A percentile compares a stretch with the other conserved stretches of the same genome.
Evolutionary conservation across 2,888 invertebrate genomes (phyloP).

Genomic region (Thumatha senex): DNA sequence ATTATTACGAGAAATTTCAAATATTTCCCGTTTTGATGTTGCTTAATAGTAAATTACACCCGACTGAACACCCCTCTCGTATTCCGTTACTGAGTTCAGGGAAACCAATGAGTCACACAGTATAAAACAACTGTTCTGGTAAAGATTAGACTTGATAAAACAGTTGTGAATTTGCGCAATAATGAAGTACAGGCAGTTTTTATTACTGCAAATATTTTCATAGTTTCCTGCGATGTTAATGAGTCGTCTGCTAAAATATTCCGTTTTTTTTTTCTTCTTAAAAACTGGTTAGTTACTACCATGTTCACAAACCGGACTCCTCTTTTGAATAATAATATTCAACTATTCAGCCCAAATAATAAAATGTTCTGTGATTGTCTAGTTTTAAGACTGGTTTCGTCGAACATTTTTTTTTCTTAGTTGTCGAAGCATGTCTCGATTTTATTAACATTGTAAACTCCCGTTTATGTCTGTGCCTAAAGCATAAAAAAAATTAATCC

Average conservation of each 20-base stretch:
- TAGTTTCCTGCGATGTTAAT: conserved; percentile 32
- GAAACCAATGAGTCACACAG: conserved; percentile 22
- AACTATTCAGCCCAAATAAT: not conserved
- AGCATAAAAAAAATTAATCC: conserved; percentile 6
- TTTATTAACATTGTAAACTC: not conserved
- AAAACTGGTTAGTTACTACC: conserved; percentile 6
- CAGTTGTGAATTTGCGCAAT: conserved; percentile 20
- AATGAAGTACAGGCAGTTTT: conserved; percentile 18
- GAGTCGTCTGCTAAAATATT: conserved; percentile 21
- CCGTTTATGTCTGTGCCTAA: no score
- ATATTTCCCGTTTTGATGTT: conserved; percentile 9
- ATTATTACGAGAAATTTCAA: no score
- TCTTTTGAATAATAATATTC: conserved; percentile 7
- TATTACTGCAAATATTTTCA: conserved; percentile 12
- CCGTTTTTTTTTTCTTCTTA: conserved; percentile 24
- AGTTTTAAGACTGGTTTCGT: conserved; percentile 5
- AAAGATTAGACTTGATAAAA: conserved; percentile 6
- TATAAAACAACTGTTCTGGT: conserved; percentile 23
- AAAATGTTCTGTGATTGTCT: not conserved
- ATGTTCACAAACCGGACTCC: conserved; percentile 14
- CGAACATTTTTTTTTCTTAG: no score
- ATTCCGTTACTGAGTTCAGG: conserved; percentile 19
- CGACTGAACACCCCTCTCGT: conserved; percentile 15
- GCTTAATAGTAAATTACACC: conserved; percentile 16
- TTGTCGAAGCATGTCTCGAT: no score